Conservation (phyloP, 2,113 vertebrate genomes). For the Kobus ellipsiprymnus region DNA sequence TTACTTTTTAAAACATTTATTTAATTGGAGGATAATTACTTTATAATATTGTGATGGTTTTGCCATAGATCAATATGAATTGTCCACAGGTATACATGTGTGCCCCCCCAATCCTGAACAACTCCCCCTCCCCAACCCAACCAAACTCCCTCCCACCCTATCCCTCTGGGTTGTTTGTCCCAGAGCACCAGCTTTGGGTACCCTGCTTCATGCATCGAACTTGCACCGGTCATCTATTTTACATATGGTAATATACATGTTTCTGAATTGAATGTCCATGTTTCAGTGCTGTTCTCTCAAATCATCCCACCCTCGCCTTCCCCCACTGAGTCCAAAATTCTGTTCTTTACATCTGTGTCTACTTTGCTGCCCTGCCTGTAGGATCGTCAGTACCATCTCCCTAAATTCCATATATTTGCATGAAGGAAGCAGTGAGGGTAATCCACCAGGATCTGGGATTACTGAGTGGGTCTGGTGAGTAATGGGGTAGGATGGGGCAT, state of each 20-base stretch:
- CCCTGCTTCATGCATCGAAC: rapidly evolving
- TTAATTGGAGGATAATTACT: not conserved
- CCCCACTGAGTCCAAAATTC: not conserved
- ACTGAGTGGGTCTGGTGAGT: not conserved
- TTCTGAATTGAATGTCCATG: not conserved
- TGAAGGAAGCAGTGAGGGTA: not conserved
- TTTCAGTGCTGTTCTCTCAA: not conserved
- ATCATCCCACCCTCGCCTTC: not conserved
- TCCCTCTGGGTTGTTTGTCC: not conserved
- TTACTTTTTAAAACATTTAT: not conserved
- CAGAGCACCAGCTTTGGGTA: not conserved
- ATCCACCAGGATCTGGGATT: not conserved
- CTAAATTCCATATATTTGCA: not conserved
- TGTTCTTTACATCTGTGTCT: not conserved
- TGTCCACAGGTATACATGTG: not conserved
- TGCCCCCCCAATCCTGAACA: not conserved
- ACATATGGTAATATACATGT: not conserved
- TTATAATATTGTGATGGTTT: not conserved
- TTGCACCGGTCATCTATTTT: not conserved
- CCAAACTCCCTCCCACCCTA: not conserved
- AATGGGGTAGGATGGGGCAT: not conserved
- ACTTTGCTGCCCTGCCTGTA: not conserved
- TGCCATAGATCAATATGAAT: not conserved
- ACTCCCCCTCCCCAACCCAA: no score
- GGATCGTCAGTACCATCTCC: not conserved